Conservation (phyloP, 2,888 invertebrate genomes). For the Listrodromus nycthemerus region DNA sequence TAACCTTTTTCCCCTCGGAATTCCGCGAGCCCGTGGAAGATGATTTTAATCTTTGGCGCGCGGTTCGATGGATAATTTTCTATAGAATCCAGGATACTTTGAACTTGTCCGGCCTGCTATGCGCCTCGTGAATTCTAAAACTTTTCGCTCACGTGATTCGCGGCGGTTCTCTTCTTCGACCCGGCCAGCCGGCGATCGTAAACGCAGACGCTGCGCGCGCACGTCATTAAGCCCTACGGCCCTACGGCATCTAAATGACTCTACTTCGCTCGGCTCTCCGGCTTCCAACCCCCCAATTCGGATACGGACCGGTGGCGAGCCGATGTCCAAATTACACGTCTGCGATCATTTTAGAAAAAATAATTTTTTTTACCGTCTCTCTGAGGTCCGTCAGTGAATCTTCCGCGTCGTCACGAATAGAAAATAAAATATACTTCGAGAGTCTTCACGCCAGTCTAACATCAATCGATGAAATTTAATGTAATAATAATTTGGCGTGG, state of each 20-base stretch:
- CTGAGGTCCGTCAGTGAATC: background rate
- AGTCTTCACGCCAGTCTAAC: background rate
- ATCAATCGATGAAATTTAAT: background rate
- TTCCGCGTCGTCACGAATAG: conserved; percentile 5
- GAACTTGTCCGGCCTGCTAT: background rate
- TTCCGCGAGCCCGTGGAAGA: background rate
- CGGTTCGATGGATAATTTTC: conserved; percentile 4
- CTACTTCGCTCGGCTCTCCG: conserved; percentile 31
- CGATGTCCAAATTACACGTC: conserved; percentile 67
- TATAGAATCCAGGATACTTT: background rate
- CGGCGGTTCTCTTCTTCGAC: background rate
- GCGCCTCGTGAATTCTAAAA: conserved; percentile 17
- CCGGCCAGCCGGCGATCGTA: conserved; percentile 29
- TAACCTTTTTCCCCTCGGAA: background rate
- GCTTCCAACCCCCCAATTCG: conserved; percentile 65
- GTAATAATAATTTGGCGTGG: background rate
- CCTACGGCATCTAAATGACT: conserved; percentile 44
- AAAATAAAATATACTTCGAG: background rate
- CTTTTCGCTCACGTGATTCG: conserved; percentile 48
- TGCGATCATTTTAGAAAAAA: conserved; percentile 38
- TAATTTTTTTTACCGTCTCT: conserved; percentile 27
- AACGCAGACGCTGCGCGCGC: conserved; percentile 22
- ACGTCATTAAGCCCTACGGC: conserved; percentile 40
- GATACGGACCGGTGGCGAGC: conserved; percentile 38
- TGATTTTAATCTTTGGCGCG: background rate